Evolutionary conservation across 2,113 vertebrate species (phyloP), one percentile per base, ranked within the genome.

Genomic region (Phalacrocorax aristotelis): DNA sequence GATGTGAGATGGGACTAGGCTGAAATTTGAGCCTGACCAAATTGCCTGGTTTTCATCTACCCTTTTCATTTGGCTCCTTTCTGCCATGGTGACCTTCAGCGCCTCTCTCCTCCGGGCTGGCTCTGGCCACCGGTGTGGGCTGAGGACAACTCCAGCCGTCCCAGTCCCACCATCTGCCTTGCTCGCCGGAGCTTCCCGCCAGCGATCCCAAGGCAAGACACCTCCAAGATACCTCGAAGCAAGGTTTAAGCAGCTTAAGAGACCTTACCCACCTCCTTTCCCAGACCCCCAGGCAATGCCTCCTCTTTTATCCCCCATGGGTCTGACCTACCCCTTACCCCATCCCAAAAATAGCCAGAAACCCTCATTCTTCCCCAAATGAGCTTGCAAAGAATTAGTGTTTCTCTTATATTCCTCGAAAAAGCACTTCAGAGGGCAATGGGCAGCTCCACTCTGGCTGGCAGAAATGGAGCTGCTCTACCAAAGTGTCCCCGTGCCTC

Each of bases 171-270:
- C 84, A 52, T 7, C n/a, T 2, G 2, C 36, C 21, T 44, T 1
- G 2, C 23, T 65, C 46, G 38, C 26, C 2, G 0, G 48, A 0
- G 0, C 10, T 76, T 81, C 64, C 54, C 52, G 29, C 42, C 76
- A 66, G 58, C 0, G 0, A 83, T 44, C 52, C 32, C 64, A 74
- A 38, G 17, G 52, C 54, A 60, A 52, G 46, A 21, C 3, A 32
- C 9, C 34, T 19, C 74, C 65, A 58, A 46, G 55, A n/a, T 1
- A 38, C 8, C 12, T 57, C 29, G 54, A 60, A 32, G 1, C 38
- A 72, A 80, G 23, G 8, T 55, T 79, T 29, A 70, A 54, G n/a
- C 46, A 49, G 6, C 38, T 52, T 8, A 23, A 89, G 25, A 38
- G 14, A 18, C 18, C 75, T 74, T 26, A 71, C 13, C 18, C 34